These are phyloP conservation scores for Prenolepis imparis DNA, from an alignment of 2,888 invertebrate species.

Conservation along the genomic window DNA sequence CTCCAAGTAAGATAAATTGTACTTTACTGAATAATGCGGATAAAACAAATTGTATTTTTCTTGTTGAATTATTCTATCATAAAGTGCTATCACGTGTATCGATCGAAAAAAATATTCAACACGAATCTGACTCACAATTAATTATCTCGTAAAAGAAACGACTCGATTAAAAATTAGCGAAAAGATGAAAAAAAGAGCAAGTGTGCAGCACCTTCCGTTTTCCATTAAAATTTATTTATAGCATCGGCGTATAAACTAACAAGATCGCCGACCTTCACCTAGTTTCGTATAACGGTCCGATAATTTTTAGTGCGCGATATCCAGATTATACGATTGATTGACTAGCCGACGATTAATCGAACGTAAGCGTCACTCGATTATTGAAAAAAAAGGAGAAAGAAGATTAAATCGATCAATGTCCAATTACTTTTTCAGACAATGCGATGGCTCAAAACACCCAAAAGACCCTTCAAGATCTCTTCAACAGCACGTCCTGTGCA, in stretches of 20 bases:
- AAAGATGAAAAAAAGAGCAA: not conserved
- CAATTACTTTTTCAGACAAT: constrained; percentile 71
- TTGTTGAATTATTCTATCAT: not conserved
- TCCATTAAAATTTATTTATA: not conserved
- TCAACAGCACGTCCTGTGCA: constrained; percentile 93
- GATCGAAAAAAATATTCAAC: not conserved
- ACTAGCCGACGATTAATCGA: not conserved
- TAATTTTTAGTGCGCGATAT: constrained; percentile 56
- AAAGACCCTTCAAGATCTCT: constrained; percentile 89
- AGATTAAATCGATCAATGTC: not conserved
- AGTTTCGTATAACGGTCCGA: constrained; percentile 72
- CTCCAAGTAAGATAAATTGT: not conserved
- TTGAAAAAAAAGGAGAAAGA: not conserved
- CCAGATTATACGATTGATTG: constrained; percentile 23
- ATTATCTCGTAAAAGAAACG: not conserved
- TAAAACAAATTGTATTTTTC: not conserved
- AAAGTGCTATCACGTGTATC: not conserved
- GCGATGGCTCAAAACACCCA: constrained; percentile 79
- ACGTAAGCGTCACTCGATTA: not conserved
- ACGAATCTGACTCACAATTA: not conserved
- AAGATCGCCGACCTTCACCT: constrained; percentile 77
- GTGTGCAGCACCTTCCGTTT: not conserved
- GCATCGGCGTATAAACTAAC: not conserved
- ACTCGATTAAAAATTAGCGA: not conserved
- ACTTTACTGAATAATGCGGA: not conserved